Evolutionary conservation across 2,797 vertebrate species (phyloP), one percentile per base, ranked within the genome.

Genomic region (Leontocebus nigricollis): DNA sequence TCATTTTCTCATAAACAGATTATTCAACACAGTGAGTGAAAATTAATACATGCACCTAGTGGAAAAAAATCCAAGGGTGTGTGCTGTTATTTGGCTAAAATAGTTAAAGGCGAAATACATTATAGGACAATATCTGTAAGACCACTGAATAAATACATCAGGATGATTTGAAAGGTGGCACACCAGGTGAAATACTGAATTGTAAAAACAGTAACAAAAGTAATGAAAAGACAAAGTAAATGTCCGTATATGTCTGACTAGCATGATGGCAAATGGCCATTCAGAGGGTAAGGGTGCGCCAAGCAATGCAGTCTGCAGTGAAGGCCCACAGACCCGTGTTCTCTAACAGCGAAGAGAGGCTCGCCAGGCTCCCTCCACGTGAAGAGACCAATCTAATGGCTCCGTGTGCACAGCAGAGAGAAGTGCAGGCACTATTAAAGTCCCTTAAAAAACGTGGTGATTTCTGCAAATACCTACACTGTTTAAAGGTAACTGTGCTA

Each of bases 351-450:
- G 20, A 30, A 0, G 11, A 7, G 1, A 0, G 7, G 10, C 41
- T 19, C 8, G 26, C 33, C 0, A 7, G 67, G 48, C 0, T 0
- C 15, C n/a, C 8, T 44, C 22, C 73, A 5, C 0, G 0, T 0
- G 27, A 41, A 48, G 36, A 30, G n/a, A 30, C 0, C 1, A 10
- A 33, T 10, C 44, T 79, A 39, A 33, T 12, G 20, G 27, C 10
- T 24, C 2, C 13, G 14, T 36, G 55, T 26, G 41, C 57, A 72
- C 2, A 1, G 73, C 36, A n/a, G 44, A 70, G 76, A 50, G 64
- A 70, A 46, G 22, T 36, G 4, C 30, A 17, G 0, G n/a, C 0
- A 7, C 30, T 5, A 15, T 5, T 55, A 2, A 30, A 30, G 52
- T 6, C 20, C 64, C 46, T 36, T 11, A 72, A 41, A 41, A 27